A percentile compares a stretch with the other conserved stretches of the same genome.
Evolutionary conservation across 2,888 invertebrate genomes (phyloP).

Genomic region (Piscicola geometra): DNA sequence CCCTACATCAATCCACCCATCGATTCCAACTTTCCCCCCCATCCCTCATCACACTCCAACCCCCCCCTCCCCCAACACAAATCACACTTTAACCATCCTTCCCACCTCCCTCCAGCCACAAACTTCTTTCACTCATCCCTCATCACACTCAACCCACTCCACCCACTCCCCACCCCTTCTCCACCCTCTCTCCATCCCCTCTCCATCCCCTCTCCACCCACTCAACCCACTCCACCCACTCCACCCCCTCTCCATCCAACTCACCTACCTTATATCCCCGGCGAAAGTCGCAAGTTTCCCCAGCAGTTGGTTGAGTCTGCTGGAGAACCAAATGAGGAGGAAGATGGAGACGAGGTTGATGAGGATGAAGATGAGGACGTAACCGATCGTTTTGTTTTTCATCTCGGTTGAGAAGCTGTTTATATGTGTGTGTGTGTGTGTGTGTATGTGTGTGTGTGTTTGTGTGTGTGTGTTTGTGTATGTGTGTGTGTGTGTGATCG

Average conservation of each 20-base stretch:
- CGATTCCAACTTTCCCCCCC: too few relatives aligned
- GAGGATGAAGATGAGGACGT: not conserved
- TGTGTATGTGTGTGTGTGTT: too few relatives aligned
- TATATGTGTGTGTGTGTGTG: not conserved
- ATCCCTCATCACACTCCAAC: too few relatives aligned
- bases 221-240: not conserved
- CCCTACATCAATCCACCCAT: too few relatives aligned
- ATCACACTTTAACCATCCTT: not conserved
- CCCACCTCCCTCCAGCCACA: not conserved
- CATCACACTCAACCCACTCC: not conserved
- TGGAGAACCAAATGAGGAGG: constrained; percentile 11
- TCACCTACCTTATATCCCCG: not conserved
- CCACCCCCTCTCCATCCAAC: not conserved
- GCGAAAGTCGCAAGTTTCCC: not conserved
- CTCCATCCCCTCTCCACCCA: not conserved
- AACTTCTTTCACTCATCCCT: not conserved
- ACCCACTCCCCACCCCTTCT: not conserved
- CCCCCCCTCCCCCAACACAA: too few relatives aligned
- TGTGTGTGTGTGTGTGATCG: too few relatives aligned
- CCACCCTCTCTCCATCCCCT: not conserved
- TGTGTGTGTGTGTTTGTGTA: too few relatives aligned
- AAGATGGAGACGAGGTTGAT: not conserved
- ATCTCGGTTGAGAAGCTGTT: constrained; percentile 1
- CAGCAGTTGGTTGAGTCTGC: not conserved
- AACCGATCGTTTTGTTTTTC: not conserved